A percentile compares a stretch with the other conserved stretches of the same genome.
These are phyloP conservation scores for Scalopus aquaticus DNA, from an alignment of 2,113 vertebrate species.

Conservation along the genomic window DNA sequence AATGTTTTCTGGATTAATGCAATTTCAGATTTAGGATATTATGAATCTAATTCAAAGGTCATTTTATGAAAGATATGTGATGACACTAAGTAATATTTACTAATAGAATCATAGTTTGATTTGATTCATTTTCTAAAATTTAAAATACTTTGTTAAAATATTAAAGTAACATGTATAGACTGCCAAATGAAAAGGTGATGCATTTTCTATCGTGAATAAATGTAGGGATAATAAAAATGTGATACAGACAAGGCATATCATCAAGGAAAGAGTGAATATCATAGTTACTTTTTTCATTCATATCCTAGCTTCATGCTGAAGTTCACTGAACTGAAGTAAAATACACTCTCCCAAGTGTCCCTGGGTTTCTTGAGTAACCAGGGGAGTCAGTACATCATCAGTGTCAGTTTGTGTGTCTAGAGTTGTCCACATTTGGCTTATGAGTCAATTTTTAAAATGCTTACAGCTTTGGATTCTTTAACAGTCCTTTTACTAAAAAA, in stretches of 20 bases:
- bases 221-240: not conserved
- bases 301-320: not conserved
- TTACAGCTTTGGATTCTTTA: not conserved
- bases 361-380: not conserved
- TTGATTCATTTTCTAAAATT: not conserved
- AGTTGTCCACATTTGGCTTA: not conserved
- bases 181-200: not conserved
- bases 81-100: not conserved
- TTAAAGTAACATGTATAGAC: not conserved
- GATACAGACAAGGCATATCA: not conserved
- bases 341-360: not conserved
- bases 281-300: not conserved
- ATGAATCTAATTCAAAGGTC: not conserved
- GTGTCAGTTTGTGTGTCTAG: not conserved
- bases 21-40: not conserved
- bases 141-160: not conserved
- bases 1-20: not conserved
- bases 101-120: not conserved
- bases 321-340: not conserved
- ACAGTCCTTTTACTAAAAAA: not conserved
- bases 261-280: not conserved
- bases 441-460: slow-evolving; percentile 13
- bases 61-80: not conserved
- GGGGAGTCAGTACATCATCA: not conserved
- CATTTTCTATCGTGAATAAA: not conserved